A percentile compares a stretch with the other conserved stretches of the same genome.
These are phyloP conservation scores for Butorides virescens DNA, from an alignment of 2,113 vertebrate genomes.

Conservation along the genomic window DNA sequence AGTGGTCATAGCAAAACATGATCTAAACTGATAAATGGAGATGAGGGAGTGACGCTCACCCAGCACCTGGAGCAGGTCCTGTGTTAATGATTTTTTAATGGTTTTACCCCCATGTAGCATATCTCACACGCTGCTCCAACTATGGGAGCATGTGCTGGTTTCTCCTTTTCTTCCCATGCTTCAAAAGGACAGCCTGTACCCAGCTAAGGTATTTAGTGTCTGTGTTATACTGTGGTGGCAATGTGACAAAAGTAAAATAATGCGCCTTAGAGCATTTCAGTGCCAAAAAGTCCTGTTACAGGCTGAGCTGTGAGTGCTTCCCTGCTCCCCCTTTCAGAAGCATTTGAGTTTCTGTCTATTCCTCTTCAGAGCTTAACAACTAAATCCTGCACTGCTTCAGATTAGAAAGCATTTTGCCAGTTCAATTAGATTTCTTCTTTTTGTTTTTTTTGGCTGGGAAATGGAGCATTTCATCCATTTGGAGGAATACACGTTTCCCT, in stretches of 20 bases:
- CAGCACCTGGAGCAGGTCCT: not conserved
- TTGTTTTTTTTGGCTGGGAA: not conserved
- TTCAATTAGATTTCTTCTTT: not conserved
- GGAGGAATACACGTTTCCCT: not conserved
- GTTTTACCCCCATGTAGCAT: not conserved
- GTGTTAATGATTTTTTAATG: not conserved
- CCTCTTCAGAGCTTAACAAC: not conserved
- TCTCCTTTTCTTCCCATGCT: not conserved
- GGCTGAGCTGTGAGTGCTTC: not conserved
- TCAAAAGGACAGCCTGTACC: not conserved
- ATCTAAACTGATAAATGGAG: not conserved
- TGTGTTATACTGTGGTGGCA: not conserved
- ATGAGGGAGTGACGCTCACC: not conserved
- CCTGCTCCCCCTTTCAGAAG: not conserved
- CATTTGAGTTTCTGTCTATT: not conserved
- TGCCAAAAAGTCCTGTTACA: not conserved
- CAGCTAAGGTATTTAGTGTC: not conserved
- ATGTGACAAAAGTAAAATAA: not conserved
- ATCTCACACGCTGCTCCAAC: not conserved
- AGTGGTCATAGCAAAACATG: not conserved
- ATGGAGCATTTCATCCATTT: not conserved
- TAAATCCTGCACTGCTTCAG: not conserved
- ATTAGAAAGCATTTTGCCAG: not conserved
- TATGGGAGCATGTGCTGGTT: fast-evolving
- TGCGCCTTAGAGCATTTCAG: fast-evolving